A percentile compares a stretch with the other conserved stretches of the same genome.
phyloP scores from a whole-genome alignment of 1,140 invertebrate genomes.

The Sminthurides bifidus region DNA sequence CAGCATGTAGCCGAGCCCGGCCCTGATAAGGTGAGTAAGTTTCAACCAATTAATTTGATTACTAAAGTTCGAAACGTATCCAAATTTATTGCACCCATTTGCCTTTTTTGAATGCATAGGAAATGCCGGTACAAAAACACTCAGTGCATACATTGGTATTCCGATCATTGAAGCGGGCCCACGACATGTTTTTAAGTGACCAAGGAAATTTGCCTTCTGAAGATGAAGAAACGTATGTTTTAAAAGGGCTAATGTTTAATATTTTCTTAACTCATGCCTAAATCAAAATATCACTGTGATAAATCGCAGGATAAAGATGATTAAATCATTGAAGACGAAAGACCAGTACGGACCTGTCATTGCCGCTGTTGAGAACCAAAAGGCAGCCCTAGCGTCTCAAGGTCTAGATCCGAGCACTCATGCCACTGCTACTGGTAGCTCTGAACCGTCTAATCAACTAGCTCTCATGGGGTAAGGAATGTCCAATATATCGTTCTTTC shows the following conservation, averaged over 20 bases:
- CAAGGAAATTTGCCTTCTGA: conserved; percentile 74
- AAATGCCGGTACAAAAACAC: conserved; percentile 73
- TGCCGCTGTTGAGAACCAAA: conserved; percentile 56
- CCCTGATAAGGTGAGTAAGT: no score
- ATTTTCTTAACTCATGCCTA: not conserved
- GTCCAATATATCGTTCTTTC: not conserved
- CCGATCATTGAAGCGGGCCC: conserved; percentile 88
- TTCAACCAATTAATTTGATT: no score
- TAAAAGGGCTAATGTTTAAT: not conserved
- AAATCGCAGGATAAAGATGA: conserved; percentile 58
- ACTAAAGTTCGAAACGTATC: no score
- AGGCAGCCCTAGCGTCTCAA: conserved; percentile 42
- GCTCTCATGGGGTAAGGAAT: not conserved
- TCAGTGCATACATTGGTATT: conserved; percentile 95
- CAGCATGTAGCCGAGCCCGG: no score
- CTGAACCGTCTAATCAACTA: not conserved
- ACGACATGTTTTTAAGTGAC: conserved; percentile 93
- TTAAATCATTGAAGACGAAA: conserved; percentile 62
- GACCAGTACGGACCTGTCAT: conserved; percentile 81
- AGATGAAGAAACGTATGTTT: conserved; percentile 64
- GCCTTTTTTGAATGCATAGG: conserved; percentile 45
- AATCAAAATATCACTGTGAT: not conserved
- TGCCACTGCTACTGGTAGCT: not conserved
- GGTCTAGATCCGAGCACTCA: conserved; percentile 37
- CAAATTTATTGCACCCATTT: no score